Conservation (phyloP, 2,888 invertebrate species). For the Drymonia ruficornis region DNA sequence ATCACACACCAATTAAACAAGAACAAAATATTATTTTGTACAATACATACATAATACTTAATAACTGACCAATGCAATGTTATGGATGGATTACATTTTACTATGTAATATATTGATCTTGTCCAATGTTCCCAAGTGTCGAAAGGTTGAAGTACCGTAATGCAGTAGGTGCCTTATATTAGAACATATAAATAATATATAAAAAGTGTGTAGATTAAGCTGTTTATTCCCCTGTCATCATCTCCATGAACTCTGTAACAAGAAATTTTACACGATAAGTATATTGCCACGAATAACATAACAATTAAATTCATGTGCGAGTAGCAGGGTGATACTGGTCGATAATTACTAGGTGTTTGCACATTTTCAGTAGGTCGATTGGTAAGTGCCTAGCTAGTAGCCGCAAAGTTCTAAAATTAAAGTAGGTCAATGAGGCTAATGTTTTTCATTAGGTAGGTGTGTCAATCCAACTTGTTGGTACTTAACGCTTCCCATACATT, state of each 20-base stretch:
- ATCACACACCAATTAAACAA: slow-evolving; percentile 80
- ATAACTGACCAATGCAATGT: slow-evolving; percentile 58
- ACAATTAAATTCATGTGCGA: no score
- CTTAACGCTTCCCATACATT: no score
- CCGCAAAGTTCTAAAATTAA: no score
- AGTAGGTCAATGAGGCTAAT: no score
- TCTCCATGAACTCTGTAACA: slow-evolving; percentile 96
- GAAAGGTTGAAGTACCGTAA: slow-evolving; percentile 74
- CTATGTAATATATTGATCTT: slow-evolving; percentile 53
- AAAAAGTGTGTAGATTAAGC: slow-evolving; percentile 62
- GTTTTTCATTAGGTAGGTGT: no score
- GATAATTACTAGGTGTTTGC: no score
- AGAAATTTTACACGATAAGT: slow-evolving; percentile 23
- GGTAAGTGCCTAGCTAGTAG: no score
- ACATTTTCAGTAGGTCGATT: no score
- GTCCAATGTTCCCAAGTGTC: slow-evolving; percentile 68
- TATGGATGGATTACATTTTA: slow-evolving; percentile 43
- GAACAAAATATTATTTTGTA: slow-evolving; percentile 77
- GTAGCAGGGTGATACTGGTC: not conserved
- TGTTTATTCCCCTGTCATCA: slow-evolving; percentile 96
- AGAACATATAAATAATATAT: slow-evolving; percentile 62
- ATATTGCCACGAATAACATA: not conserved
- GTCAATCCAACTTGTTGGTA: no score
- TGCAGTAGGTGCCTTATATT: slow-evolving; percentile 73
- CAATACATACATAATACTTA: slow-evolving; percentile 78